These are phyloP conservation scores for Seriola quinqueradiata DNA, from an alignment of 2,113 vertebrate genomes.

Conservation along the genomic window DNA sequence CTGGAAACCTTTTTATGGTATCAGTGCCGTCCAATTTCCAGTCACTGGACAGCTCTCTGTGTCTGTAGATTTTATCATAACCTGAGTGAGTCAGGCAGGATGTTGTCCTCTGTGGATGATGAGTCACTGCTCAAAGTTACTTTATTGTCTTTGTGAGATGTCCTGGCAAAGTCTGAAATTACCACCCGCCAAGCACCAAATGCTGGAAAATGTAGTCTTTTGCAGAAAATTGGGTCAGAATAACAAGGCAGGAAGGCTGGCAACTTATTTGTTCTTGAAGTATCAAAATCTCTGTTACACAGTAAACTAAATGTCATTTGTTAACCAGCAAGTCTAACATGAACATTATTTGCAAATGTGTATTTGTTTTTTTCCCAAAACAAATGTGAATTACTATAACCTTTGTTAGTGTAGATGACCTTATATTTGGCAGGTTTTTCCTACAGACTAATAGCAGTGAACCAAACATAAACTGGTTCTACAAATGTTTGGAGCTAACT, in stretches of 20 bases:
- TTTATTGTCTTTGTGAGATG: slow-evolving; percentile 6
- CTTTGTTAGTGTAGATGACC: too few species aligned
- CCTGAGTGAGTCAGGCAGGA: slow-evolving; percentile 27
- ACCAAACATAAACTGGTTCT: too few species aligned
- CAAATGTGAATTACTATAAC: too few species aligned
- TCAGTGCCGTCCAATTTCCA: slow-evolving; percentile 9
- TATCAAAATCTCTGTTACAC: not conserved
- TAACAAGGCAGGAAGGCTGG: not conserved
- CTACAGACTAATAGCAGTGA: too few species aligned
- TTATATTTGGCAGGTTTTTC: too few species aligned
- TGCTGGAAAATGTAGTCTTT: slow-evolving; percentile 7
- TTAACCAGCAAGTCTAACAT: not conserved
- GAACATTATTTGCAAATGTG: not conserved
- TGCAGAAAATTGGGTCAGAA: not conserved
- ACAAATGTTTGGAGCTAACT: too few species aligned
- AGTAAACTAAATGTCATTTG: not conserved
- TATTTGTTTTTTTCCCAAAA: not conserved
- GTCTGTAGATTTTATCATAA: slow-evolving; percentile 37
- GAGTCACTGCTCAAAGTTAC: slow-evolving; percentile 44
- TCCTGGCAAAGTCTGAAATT: slow-evolving; percentile 11
- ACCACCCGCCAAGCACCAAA: slow-evolving; percentile 29
- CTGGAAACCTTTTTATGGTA: slow-evolving; percentile 19
- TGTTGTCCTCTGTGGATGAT: slow-evolving; percentile 43
- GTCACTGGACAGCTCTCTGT: slow-evolving; percentile 12
- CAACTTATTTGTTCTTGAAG: not conserved